A percentile compares a stretch with the other conserved stretches of the same genome.
Evolutionary conservation across 2,888 invertebrate species (phyloP).

Genomic region (Stenoptilia bipunctidactyla): DNA sequence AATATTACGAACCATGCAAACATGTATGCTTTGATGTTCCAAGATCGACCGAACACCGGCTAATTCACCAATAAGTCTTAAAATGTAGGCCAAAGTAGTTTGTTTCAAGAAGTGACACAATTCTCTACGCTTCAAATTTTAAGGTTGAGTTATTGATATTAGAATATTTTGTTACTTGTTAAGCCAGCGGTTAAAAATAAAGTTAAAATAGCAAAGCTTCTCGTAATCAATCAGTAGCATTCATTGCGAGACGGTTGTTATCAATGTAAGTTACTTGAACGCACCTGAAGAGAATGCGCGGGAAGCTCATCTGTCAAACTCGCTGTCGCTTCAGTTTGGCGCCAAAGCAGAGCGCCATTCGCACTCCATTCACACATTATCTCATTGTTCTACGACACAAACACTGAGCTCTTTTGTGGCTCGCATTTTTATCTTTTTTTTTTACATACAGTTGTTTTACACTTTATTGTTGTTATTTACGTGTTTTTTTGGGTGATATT

Average conservation of each 20-base stretch:
- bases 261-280: conserved; percentile 46
- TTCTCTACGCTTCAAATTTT: conserved; percentile 19
- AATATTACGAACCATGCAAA: conserved; percentile 1
- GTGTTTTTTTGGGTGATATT: conserved; percentile 1
- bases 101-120: conserved; percentile 44
- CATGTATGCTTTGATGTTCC: conserved; percentile 36
- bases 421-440: conserved; percentile 3
- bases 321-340: conserved; percentile 37
- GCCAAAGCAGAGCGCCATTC: conserved; percentile 44
- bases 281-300: conserved; percentile 60
- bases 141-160: conserved; percentile 22
- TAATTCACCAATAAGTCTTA: conserved; percentile 36
- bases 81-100: conserved; percentile 41
- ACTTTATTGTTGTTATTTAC: no score
- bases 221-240: conserved; percentile 23
- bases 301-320: conserved; percentile 57
- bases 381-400: conserved; percentile 3
- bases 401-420: conserved; percentile 2
- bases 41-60: conserved; percentile 21
- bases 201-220: no score
- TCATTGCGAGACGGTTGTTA: conserved; percentile 25
- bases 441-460: no score
- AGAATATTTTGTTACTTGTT: not conserved
- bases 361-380: conserved; percentile 25
- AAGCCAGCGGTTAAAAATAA: not conserved